These are phyloP conservation scores for Brenthis ino DNA, from an alignment of 2,888 invertebrate species.

Conservation along the genomic window DNA sequence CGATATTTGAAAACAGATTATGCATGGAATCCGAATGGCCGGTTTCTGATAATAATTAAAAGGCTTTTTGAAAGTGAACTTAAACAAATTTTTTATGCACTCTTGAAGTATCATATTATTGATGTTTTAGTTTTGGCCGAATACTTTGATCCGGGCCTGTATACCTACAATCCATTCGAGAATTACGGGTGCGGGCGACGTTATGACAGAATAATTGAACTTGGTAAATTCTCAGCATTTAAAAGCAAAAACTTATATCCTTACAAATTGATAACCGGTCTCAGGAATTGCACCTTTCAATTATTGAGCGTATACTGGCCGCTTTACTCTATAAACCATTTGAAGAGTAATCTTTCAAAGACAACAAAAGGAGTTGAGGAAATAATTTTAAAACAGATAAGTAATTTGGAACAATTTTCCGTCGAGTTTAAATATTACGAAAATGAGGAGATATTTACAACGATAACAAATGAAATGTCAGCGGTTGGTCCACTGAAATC, in stretches of 20 bases:
- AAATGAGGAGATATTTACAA: constrained; percentile 41
- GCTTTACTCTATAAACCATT: constrained; percentile 51
- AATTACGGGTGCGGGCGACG: constrained; percentile 60
- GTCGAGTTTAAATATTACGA: constrained; percentile 47
- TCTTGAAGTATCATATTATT: constrained; percentile 48
- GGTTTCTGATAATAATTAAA: constrained; percentile 51
- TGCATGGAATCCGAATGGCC: constrained; percentile 54
- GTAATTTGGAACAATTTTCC: constrained; percentile 50
- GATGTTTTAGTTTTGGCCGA: constrained; percentile 53
- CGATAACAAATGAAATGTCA: constrained; percentile 38
- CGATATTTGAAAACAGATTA: constrained; percentile 42
- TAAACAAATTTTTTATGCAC: constrained; percentile 49
- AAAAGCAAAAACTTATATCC: constrained; percentile 46
- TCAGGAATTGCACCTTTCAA: constrained; percentile 56
- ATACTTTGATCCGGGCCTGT: constrained; percentile 47
- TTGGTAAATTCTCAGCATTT: constrained; percentile 51
- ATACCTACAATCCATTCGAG: constrained; percentile 60
- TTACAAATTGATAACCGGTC: constrained; percentile 49
- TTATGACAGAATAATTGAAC: constrained; percentile 49
- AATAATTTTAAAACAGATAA: constrained; percentile 48
- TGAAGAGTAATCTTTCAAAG: constrained; percentile 9
- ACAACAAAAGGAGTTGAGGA: constrained; percentile 43
- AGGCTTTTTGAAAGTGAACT: constrained; percentile 41
- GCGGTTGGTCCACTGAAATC: constrained; percentile 48
- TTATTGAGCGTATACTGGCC: constrained; percentile 53